Evolutionary conservation across 2,113 vertebrate species (phyloP), one percentile per base, ranked within the genome.

Genomic region (Gymnogyps californianus): DNA sequence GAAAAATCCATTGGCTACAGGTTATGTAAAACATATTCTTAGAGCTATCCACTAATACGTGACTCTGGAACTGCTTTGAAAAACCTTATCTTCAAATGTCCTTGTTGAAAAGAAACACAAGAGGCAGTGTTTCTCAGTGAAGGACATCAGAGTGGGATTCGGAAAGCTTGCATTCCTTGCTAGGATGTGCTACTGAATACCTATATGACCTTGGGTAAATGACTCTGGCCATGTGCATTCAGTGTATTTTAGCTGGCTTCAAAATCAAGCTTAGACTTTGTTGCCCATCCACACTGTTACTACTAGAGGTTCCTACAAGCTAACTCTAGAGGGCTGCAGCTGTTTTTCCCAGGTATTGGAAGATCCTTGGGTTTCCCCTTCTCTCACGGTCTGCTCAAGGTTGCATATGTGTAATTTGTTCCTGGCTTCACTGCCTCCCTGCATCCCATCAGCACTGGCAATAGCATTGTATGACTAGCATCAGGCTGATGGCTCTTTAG

Each of bases 131-230:
- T 91, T 86, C 64, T 57, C 42, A 44, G 44, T 32, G 54, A 76
- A 87, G 46, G 42, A 34, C 42, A 57, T 38, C 10, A 1, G 1
- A 65, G 26, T 25, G 29, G 52, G 32, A 31, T 83, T 69, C 8
- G 3, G 40, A 44, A 77, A 86, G 7, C 26, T 49, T 65, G 25
- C 18, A 13, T 46, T 87, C 19, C 32, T 47, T 87, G 21, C 32
- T 51, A 38, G 32, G 18, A 32, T 0, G 0, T 34, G 22, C 13
- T 71, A 18, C 49, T 55, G 38, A 61, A 26, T 69, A 18, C 19
- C 25, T 24, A 0, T 11, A 38, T 34, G 42, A 38, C 22, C 42
- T 79, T 16, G 19, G 31, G 3, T 61, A 82, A 77, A 22, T 82
- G 6, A 18, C 31, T 70, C 6, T 84, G 32, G 10, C 29, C 38